phyloP scores from a whole-genome alignment of 37 sponge, comb jelly and placozoan species.

The Oscarella lobularis region DNA sequence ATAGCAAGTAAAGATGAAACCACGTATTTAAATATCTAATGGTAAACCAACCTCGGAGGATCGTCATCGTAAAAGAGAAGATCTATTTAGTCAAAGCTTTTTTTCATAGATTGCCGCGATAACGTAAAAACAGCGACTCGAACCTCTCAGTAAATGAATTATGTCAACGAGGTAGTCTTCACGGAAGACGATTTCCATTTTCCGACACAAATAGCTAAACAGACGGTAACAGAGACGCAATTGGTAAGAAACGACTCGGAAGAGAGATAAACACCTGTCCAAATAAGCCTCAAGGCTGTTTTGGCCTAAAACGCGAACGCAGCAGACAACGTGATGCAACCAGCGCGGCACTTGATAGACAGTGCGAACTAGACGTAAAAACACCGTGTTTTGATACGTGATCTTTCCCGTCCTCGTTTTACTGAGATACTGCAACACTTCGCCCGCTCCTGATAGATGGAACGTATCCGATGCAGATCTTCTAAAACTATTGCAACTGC shows the following conservation, averaged over 20 bases:
- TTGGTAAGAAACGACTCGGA: not conserved
- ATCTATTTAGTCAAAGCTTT: no score
- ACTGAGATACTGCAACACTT: not conserved
- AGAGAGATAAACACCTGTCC: not conserved
- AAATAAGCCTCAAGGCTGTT: not conserved
- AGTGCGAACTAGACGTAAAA: no score
- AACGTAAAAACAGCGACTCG: not conserved
- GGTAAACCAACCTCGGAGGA: not conserved
- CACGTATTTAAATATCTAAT: no score
- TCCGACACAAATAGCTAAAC: not conserved
- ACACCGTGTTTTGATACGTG: no score
- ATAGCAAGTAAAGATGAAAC: not conserved
- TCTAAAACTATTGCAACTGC: no score
- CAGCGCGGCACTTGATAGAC: not conserved
- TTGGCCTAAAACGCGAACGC: not conserved
- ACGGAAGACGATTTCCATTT: not conserved
- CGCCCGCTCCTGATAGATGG: not conserved
- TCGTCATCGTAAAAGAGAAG: not conserved
- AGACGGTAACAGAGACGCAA: no score
- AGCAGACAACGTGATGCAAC: not conserved
- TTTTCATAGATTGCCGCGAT: no score
- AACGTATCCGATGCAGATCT: no score
- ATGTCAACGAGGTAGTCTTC: slow-evolving; percentile 1
- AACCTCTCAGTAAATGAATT: not conserved
- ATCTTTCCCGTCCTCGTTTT: no score